Evolutionary conservation across 2,888 invertebrate genomes (phyloP).

Genomic region (Dimorphilus gyrociliatus): DNA sequence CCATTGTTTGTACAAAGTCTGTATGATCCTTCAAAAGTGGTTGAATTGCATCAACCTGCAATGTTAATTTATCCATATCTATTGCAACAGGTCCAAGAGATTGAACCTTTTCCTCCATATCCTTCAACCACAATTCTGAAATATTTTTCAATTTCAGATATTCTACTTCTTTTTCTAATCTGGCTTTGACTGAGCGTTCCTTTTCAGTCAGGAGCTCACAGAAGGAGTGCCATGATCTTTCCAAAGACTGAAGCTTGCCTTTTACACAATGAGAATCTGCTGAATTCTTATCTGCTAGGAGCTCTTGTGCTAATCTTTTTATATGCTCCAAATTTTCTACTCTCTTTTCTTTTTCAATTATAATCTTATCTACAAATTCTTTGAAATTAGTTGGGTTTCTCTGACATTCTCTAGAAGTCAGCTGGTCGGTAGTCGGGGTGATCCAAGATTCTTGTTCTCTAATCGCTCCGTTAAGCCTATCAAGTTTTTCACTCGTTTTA

Average conservation of each 20-base stretch:
- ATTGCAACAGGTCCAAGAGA: slow-evolving; percentile 68
- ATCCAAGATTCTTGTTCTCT: too few relatives aligned
- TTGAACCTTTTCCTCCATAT: slow-evolving; percentile 59
- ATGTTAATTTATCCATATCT: slow-evolving; percentile 68
- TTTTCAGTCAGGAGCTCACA: slow-evolving; percentile 65
- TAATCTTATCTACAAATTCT: slow-evolving; percentile 43
- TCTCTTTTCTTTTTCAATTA: slow-evolving; percentile 14
- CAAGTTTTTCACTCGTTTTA: too few relatives aligned
- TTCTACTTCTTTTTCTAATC: slow-evolving; percentile 66
- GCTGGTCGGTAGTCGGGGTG: too few relatives aligned
- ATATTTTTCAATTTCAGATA: slow-evolving; percentile 69
- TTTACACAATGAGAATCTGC: slow-evolving; percentile 22
- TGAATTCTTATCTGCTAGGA: slow-evolving; percentile 24
- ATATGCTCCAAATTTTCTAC: slow-evolving; percentile 17
- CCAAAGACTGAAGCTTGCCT: slow-evolving; percentile 43
- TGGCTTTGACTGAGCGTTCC: slow-evolving; percentile 60
- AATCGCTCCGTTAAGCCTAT: too few relatives aligned
- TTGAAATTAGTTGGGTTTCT: too few relatives aligned
- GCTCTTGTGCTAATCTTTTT: slow-evolving; percentile 17
- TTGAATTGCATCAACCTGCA: too few relatives aligned
- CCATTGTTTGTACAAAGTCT: too few relatives aligned
- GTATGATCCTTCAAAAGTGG: too few relatives aligned
- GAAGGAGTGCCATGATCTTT: slow-evolving; percentile 75
- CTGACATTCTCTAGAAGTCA: too few relatives aligned
- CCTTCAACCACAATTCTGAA: slow-evolving; percentile 65